These are phyloP conservation scores for Pollachius pollachius DNA, from an alignment of 2,113 vertebrate genomes.

Conservation along the genomic window DNA sequence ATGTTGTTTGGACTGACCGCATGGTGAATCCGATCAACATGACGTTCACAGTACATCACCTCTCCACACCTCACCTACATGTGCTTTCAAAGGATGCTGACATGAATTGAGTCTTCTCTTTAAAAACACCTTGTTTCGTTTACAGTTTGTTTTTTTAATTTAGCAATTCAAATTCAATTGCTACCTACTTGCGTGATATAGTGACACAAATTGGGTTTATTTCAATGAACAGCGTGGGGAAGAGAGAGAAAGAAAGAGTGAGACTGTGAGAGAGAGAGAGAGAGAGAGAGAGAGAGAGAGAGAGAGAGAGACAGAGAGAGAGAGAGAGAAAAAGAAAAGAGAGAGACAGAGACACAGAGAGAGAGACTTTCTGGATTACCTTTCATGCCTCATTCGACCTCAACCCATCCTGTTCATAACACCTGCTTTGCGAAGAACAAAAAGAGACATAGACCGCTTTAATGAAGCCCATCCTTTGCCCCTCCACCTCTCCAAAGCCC, in stretches of 20 bases:
- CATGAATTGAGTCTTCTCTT: neutral
- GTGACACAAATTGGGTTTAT: too few species aligned
- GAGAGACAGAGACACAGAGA: neutral
- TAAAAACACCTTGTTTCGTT: neutral
- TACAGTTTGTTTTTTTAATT: neutral
- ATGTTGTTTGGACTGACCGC: conserved; percentile 33
- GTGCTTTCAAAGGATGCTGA: conserved; percentile 7
- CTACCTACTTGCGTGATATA: too few species aligned
- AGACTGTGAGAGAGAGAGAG: neutral
- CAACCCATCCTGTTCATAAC: too few species aligned
- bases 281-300: neutral
- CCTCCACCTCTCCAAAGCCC: neutral
- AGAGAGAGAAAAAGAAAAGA: neutral
- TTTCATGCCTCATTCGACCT: conserved; percentile 7
- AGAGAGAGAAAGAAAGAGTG: too few species aligned
- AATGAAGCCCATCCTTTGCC: neutral
- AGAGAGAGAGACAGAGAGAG: neutral
- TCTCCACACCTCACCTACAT: conserved; percentile 2
- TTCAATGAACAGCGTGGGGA: too few species aligned
- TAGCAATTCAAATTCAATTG: neutral
- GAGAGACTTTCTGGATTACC: conserved; percentile 14
- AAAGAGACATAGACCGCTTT: too few species aligned
- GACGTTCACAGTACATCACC: conserved; percentile 38
- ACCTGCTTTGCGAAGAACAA: too few species aligned
- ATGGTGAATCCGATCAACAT: conserved; percentile 5